Evolutionary conservation across 2,888 invertebrate genomes (phyloP).

Genomic region (Leucophora obtusa): DNA sequence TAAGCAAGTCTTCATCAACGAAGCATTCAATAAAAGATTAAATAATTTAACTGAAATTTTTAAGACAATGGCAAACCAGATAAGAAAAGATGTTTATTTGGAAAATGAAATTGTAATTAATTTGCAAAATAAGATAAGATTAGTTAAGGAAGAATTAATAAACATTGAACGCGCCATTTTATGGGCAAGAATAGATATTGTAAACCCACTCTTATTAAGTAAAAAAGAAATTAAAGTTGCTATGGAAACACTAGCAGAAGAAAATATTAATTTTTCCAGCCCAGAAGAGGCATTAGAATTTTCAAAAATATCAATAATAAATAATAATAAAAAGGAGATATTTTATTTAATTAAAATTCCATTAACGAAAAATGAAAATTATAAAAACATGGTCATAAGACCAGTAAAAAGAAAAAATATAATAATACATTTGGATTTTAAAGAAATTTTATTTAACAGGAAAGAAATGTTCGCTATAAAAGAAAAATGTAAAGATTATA

Average conservation of each 20-base stretch:
- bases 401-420: neutral
- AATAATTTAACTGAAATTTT: too few species aligned
- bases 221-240: too few species aligned
- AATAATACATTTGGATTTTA: neutral
- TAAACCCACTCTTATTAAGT: too few species aligned
- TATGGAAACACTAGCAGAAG: too few species aligned
- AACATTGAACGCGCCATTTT: too few species aligned
- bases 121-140: too few species aligned
- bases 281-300: neutral
- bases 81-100: too few species aligned
- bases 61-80: too few species aligned
- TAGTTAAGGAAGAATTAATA: too few species aligned
- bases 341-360: constrained; percentile 1
- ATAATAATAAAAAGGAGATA: constrained; percentile 6
- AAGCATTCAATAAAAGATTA: constrained; percentile 27
- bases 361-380: neutral
- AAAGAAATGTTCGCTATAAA: constrained; percentile 33
- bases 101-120: too few species aligned
- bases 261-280: too few species aligned
- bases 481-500: neutral
- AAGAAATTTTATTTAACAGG: constrained; percentile 39
- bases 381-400: neutral
- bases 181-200: too few species aligned
- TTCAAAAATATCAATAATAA: constrained; percentile 1
- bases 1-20: constrained; percentile 55